Conservation (phyloP, 2,888 invertebrate species). For the Amiota mariae region DNA sequence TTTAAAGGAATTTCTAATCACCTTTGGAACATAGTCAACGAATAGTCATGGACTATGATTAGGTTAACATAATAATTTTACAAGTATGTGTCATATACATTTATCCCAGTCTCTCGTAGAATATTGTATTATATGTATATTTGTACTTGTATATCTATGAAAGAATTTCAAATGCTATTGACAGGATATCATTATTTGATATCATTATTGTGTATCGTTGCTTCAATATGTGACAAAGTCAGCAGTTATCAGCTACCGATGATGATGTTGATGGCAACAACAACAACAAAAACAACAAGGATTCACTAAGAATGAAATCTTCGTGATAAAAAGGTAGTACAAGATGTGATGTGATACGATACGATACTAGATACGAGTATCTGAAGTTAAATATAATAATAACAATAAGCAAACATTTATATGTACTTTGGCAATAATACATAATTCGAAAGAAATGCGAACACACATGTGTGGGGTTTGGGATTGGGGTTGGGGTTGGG, state of each 20-base stretch:
- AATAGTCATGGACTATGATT: no score
- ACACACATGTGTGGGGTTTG: no score
- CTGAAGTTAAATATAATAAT: conserved; percentile 10
- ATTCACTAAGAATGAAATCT: conserved; percentile 11
- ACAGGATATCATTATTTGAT: conserved; percentile 71
- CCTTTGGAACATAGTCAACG: no score
- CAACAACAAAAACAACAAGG: no score
- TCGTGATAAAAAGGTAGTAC: conserved; percentile 52
- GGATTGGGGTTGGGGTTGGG: no score
- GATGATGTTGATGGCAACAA: conserved; percentile 38
- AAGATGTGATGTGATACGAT: conserved; percentile 59
- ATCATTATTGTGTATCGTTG: conserved; percentile 65
- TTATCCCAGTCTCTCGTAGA: no score
- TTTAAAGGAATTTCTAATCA: no score
- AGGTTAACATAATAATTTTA: no score
- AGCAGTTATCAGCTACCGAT: conserved; percentile 42
- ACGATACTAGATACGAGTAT: conserved; percentile 28
- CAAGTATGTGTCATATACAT: no score
- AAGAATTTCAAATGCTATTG: conserved; percentile 55
- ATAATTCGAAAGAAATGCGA: not conserved
- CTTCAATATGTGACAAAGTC: conserved; percentile 46
- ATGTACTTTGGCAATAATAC: conserved; percentile 27
- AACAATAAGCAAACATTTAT: conserved; percentile 67
- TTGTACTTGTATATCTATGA: not conserved
- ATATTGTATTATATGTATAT: no score